Evolutionary conservation across 2,113 vertebrate species (phyloP).

Genomic region (Phrynosoma blainvillii): DNA sequence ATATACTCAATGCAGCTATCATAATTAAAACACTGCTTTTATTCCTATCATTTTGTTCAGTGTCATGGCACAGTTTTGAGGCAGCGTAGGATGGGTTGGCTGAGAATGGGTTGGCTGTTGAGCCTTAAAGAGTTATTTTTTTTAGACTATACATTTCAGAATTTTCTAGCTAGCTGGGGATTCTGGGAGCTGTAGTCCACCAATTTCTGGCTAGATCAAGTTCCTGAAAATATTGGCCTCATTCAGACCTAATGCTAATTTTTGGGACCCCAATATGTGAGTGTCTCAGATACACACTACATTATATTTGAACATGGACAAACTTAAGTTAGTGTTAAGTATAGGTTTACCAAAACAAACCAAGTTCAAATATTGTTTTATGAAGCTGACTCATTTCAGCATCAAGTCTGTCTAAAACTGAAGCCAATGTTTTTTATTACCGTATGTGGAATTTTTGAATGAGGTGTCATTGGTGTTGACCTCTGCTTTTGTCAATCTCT

Average conservation of each 20-base stretch:
- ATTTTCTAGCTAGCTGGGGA: background rate
- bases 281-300: no score
- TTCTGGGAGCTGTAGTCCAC: background rate
- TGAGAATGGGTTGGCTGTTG: no score
- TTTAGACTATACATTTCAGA: background rate
- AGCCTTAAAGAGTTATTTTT: background rate
- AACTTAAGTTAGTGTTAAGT: background rate
- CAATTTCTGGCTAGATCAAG: background rate
- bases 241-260: background rate
- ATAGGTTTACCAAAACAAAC: background rate
- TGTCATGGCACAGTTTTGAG: background rate
- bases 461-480: background rate
- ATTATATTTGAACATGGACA: background rate
- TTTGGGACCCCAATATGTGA: background rate
- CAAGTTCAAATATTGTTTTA: background rate
- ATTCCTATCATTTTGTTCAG: background rate
- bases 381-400: background rate
- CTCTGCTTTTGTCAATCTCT: conserved; percentile 24
- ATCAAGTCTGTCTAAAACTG: background rate
- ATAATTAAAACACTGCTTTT: background rate
- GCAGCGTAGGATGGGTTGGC: no score
- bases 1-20: background rate
- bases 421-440: background rate
- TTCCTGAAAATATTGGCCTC: background rate
- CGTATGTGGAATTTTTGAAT: conserved; percentile 7